A percentile compares a stretch with the other conserved stretches of the same genome.
Conservation (phyloP, 2,888 invertebrate species). For the Cerastis leucographa region DNA sequence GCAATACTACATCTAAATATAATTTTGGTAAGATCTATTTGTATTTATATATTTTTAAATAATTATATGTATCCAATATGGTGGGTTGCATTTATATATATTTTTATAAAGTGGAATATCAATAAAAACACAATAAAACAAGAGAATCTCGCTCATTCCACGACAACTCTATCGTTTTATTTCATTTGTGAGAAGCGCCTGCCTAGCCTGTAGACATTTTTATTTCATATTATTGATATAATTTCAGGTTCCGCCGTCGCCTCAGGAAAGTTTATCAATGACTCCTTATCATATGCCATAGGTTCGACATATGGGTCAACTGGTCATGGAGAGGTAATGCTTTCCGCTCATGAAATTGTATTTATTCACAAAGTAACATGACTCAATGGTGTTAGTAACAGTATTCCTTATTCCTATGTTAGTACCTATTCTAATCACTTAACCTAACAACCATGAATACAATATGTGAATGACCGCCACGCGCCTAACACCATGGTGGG, state of each 20-base stretch:
- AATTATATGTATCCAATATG: not conserved
- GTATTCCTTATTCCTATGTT: too few species aligned
- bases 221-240: not conserved
- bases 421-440: too few species aligned
- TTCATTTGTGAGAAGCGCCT: not conserved
- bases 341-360: not conserved
- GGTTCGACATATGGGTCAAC: conserved; percentile 75
- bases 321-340: conserved; percentile 77
- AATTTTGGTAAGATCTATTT: conserved; percentile 60
- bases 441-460: too few species aligned
- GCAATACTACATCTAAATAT: too few species aligned
- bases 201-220: not conserved
- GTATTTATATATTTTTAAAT: too few species aligned
- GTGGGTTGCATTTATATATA: not conserved
- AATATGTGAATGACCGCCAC: too few species aligned
- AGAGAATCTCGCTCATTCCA: too few species aligned
- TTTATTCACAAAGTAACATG: too few species aligned
- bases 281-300: conserved; percentile 66
- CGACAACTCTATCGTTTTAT: not conserved
- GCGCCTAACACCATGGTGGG: too few species aligned
- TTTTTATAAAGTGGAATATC: not conserved
- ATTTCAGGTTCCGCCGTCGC: conserved; percentile 78
- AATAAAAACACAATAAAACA: not conserved
- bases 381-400: too few species aligned
- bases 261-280: conserved; percentile 69